Evolutionary conservation across 2,888 invertebrate genomes (phyloP).

Genomic region (Xestia ashworthii): DNA sequence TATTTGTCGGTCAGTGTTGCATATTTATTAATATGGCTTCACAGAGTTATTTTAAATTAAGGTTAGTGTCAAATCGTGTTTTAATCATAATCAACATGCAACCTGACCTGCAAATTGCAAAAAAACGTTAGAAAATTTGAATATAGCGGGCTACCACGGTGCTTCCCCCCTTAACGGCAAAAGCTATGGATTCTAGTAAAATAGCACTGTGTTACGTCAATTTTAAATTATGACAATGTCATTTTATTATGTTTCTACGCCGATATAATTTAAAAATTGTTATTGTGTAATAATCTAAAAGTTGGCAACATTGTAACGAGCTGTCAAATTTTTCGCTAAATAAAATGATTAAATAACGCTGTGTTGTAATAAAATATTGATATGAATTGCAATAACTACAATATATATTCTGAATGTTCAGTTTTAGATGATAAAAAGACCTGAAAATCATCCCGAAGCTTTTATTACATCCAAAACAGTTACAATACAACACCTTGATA

Average conservation of each 20-base stretch:
- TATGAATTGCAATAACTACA: neutral
- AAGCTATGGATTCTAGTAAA: constrained; percentile 47
- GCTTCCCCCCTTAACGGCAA: constrained; percentile 1
- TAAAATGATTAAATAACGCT: neutral
- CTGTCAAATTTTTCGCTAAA: neutral
- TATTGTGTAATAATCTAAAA: too few species aligned
- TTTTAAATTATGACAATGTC: constrained; percentile 16
- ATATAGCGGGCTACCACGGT: neutral
- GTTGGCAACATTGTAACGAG: neutral
- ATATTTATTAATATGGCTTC: neutral
- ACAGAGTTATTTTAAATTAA: too few species aligned
- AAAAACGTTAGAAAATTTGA: neutral
- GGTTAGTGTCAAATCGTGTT: too few species aligned
- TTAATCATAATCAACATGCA: too few species aligned
- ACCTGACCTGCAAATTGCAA: too few species aligned
- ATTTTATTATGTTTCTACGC: constrained; percentile 20
- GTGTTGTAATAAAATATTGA: neutral
- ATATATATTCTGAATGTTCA: neutral
- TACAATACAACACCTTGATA: neutral
- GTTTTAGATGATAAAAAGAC: neutral
- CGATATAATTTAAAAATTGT: constrained; percentile 10
- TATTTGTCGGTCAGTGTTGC: neutral
- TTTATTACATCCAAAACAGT: neutral
- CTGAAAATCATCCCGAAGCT: neutral
- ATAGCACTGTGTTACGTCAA: constrained; percentile 29